Conservation (phyloP, 2,113 vertebrate genomes). For the Rhinoptilus africanus region DNA sequence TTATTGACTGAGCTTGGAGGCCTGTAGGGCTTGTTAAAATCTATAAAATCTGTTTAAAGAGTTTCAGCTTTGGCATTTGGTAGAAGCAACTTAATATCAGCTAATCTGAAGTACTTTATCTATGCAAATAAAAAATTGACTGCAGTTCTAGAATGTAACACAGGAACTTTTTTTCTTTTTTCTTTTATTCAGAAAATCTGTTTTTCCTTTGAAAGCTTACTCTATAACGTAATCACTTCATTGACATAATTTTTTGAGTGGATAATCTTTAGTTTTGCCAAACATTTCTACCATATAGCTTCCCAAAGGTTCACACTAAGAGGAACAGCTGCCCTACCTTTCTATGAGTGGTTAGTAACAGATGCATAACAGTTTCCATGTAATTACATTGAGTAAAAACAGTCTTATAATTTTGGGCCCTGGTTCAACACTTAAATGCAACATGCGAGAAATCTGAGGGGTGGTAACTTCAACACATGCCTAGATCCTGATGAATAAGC, state of each 20-base stretch:
- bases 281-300: neutral
- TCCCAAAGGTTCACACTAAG: neutral
- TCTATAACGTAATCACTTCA: neutral
- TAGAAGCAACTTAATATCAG: neutral
- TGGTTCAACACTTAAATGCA: neutral
- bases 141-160: neutral
- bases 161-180: too few species aligned
- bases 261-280: neutral
- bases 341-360: neutral
- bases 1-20: constrained; percentile 6
- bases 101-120: neutral
- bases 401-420: neutral
- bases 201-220: neutral
- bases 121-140: neutral
- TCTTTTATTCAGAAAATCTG: too few species aligned
- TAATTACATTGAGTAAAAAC: neutral
- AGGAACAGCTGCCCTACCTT: neutral
- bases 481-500: neutral
- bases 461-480: neutral
- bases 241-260: neutral
- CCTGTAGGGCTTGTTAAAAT: neutral
- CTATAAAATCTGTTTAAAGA: neutral
- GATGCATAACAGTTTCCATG: neutral
- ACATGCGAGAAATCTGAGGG: neutral
- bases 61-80: neutral